These are phyloP conservation scores for Elgonia sp. DNA, from an alignment of 2,888 invertebrate species.

Conservation along the genomic window DNA sequence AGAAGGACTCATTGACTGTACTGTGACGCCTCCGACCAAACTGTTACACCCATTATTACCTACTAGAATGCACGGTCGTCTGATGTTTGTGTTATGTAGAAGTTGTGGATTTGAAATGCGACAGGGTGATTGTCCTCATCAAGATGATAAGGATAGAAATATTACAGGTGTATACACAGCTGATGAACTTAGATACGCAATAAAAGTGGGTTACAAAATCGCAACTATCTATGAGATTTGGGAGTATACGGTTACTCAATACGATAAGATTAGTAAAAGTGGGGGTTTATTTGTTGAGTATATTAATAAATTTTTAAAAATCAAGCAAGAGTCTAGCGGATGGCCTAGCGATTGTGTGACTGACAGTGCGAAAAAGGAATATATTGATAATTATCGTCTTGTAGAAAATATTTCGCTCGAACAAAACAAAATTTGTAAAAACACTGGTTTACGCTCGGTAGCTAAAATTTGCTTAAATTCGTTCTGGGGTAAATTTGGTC, in stretches of 20 bases:
- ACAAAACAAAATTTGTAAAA: too few relatives aligned
- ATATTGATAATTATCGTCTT: too few relatives aligned
- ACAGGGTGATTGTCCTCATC: constrained; percentile 39
- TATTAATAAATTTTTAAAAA: too few relatives aligned
- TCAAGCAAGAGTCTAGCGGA: too few relatives aligned
- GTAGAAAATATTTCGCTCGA: too few relatives aligned
- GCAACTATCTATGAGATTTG: constrained; percentile 82
- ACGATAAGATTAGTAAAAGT: too few relatives aligned
- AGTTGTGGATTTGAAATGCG: constrained; percentile 80
- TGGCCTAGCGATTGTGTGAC: too few relatives aligned
- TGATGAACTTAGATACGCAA: constrained; percentile 82
- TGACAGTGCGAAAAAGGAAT: too few relatives aligned
- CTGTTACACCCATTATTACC: constrained; percentile 84
- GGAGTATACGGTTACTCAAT: constrained; percentile 77
- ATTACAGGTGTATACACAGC: constrained; percentile 76
- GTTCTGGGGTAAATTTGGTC: too few relatives aligned
- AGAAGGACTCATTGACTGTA: constrained; percentile 79
- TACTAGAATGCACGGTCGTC: constrained; percentile 77
- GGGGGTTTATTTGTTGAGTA: too few relatives aligned
- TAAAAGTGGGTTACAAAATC: constrained; percentile 81
- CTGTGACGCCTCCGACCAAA: constrained; percentile 78
- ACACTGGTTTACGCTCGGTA: too few relatives aligned
- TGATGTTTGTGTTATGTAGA: constrained; percentile 84
- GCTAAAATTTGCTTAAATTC: too few relatives aligned
- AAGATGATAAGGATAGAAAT: not conserved